Evolutionary conservation across 2,888 invertebrate species (phyloP), one percentile per base, ranked within the genome.

Genomic region (Zonitis immaculata): DNA sequence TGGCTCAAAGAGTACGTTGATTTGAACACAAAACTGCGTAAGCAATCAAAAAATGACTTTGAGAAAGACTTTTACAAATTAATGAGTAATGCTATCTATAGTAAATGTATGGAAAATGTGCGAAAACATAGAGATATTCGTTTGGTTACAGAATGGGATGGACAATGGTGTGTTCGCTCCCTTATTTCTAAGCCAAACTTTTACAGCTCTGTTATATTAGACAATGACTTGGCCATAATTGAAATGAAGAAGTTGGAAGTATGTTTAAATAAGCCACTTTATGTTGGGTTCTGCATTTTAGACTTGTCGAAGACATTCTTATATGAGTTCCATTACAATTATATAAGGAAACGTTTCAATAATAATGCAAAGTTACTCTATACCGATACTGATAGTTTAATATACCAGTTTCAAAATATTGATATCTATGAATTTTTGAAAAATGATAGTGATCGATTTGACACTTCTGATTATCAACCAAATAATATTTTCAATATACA

Each of bases 1-100:
- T 64, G 59, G 61, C 39, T 64, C 20, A 58, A 61, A 35, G 20
- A 35, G 25, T 25, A 25, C 6, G 25, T n/a, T n/a, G n/a, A n/a
- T n/a, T n/a, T n/a, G n/a, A n/a, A n/a, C n/a, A n/a, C n/a, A n/a
- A n/a, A n/a, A n/a, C n/a, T n/a, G n/a, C n/a, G n/a, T n/a, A n/a
- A n/a, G n/a, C n/a, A n/a, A n/a, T n/a, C n/a, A n/a, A n/a, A n/a
- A n/a, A n/a, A n/a, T n/a, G n/a, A n/a, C n/a, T n/a, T n/a, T n/a
- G n/a, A n/a, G n/a, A n/a, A n/a, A n/a, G n/a, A n/a, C n/a, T n/a
- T n/a, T n/a, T n/a, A n/a, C n/a, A n/a, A n/a, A n/a, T n/a, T n/a
- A n/a, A n/a, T n/a, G n/a, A n/a, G n/a, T n/a, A n/a, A n/a, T n/a
- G n/a, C n/a, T n/a, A n/a, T n/a, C n/a, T n/a, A n/a, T n/a, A n/a